Evolutionary conservation across 2,888 invertebrate species (phyloP).

Genomic region (Achlya flavicornis): DNA sequence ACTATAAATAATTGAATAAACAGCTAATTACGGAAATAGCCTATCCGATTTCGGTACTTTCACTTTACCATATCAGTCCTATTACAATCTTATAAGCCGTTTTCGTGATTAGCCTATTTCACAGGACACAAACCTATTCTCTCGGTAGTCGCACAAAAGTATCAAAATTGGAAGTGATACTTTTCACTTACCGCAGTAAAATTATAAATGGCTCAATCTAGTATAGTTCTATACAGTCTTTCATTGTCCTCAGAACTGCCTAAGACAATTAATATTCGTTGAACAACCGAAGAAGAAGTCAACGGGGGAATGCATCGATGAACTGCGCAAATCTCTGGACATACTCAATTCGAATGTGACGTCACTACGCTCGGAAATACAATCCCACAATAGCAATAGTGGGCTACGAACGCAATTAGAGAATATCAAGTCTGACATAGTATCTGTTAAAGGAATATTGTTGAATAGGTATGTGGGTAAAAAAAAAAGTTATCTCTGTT

Average conservation of each 20-base stretch:
- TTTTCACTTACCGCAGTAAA: too few species aligned
- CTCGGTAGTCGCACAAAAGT: too few species aligned
- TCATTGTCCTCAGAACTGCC: constrained; percentile 60
- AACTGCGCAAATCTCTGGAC: constrained; percentile 87
- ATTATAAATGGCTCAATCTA: too few species aligned
- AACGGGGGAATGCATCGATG: constrained; percentile 86
- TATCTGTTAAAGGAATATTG: constrained; percentile 89
- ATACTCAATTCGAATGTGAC: constrained; percentile 86
- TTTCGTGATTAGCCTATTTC: too few species aligned
- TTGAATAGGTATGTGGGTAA: constrained; percentile 86
- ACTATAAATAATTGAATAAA: too few species aligned
- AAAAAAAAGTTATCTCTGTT: too few species aligned
- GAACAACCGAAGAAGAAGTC: constrained; percentile 85
- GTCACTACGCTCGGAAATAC: constrained; percentile 87
- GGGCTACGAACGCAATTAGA: constrained; percentile 85
- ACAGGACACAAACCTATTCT: too few species aligned
- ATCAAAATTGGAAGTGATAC: too few species aligned
- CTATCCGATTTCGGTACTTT: too few species aligned
- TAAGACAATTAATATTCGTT: constrained; percentile 85
- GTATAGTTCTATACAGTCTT: background rate
- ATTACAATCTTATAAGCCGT: too few species aligned
- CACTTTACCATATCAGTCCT: too few species aligned
- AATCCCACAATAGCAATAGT: constrained; percentile 67
- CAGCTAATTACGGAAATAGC: too few species aligned
- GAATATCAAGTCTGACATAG: constrained; percentile 87